Base-by-base conservation (phyloP, 2,888 invertebrate species). In the Sphaerophoria rueppellii region DNA sequence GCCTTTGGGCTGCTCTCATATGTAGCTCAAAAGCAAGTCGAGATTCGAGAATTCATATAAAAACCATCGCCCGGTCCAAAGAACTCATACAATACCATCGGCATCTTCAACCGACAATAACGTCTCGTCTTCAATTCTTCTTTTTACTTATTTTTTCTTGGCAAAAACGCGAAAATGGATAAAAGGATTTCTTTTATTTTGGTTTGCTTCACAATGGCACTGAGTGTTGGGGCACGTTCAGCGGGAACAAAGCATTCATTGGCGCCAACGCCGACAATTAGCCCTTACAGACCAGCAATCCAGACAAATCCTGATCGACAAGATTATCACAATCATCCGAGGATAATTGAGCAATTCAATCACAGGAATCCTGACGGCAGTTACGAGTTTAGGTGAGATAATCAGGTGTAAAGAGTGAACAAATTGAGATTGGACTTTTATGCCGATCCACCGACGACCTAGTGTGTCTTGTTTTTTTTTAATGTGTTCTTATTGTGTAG, bases 301-400 rank as follows among this genome's bases (percentile, higher is more conserved):
- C 40, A 57, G 65, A 57, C 69, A 63, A 50, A 67, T 52, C 37
- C 69, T 72, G 76, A 85, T 73, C 75, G 63, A 6, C 69, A 76
- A 11, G 73, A 81, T 77, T 65, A 76, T 65, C 9, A 12, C 70
- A 73, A 65, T 65, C 76, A 76, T 43, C 81, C 85, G 70, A 73
- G 58, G 58, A 77, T 85, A 85, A 85, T 81, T 85, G 91, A 91
- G 86, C 89, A 88, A 35, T 91, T 89, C 85, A 88, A 89, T 78
- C 88, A 90, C 86, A 91, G 90, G 70, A 90, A 90, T 88, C 90
- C 91, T 58, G 91, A 91, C 57, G 91, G 91, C 55, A 91, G 91
- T 70, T 91, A 91, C 74, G 91, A 91, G 87, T 91, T 89, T 75
- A 89, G 91, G 86, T 86, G 74, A 77, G 81, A 75, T 70, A 63